Evolutionary conservation across 2,888 invertebrate genomes (phyloP), one percentile per base, ranked within the genome.

Genomic region (Himalopsyche kuldschensis): DNA sequence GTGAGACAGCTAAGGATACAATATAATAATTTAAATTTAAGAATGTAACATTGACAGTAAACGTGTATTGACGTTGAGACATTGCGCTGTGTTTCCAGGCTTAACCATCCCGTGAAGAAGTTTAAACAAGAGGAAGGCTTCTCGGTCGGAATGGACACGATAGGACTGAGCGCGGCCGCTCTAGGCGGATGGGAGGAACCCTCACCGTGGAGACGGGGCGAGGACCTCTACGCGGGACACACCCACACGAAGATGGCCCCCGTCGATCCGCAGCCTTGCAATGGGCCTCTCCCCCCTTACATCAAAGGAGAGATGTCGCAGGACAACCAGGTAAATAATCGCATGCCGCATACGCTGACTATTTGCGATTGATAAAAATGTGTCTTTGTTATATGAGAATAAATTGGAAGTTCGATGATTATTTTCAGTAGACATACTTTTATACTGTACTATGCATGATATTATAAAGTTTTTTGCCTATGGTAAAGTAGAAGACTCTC

Each of bases 81-180:
- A 76, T 5, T 30, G 24, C 20, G 35, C 24, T 75, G 46, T 77
- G 4, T n/a, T 24, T 87, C 3, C 87, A 94, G 97, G 97, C 92
- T 97, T 88, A 95, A 97, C 89, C 96, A 97, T 91, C 97, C 97
- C 0, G 96, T 98, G 85, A 98, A 98, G 91, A 94, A 96, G 88
- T 95, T 96, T 90, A 96, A 96, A 90, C 92, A 93, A 46, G 93
- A 90, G 78, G 91, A 93, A 87, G 88, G 89, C 17, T 81, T 55
- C 63, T 79, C 35, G 80, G 81, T 83, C 79, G 80, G 84, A 55
- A 82, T 46, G 79, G 80, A 84, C 79, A 81, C 81, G 75, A 69
- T 69, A 69, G 69, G 69, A 24, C 27, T 69, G 27, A 84, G 86
- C 86, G 87, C 88, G 86, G 80, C 24, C 75, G 41, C 48, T 75